Evolutionary conservation across 1,140 invertebrate genomes (phyloP).

Genomic region (Calycopis cecrops): DNA sequence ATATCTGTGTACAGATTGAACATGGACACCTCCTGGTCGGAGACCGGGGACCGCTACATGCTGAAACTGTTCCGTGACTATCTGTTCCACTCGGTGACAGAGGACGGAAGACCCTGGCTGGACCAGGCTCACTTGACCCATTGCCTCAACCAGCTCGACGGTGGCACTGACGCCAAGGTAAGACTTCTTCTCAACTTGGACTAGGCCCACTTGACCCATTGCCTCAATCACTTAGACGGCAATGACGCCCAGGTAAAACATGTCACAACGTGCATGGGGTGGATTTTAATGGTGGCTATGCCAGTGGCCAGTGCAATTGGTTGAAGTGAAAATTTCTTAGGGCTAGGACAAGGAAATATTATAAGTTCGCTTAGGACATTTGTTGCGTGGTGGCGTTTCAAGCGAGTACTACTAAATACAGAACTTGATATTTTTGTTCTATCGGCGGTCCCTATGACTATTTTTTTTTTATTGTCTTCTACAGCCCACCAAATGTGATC

Average conservation of each 20-base stretch:
- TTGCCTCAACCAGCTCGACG: conserved; percentile 95
- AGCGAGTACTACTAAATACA: too few species aligned
- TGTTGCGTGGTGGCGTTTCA: too few species aligned
- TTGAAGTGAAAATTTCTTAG: too few species aligned
- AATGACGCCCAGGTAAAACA: conserved; percentile 86
- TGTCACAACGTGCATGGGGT: too few species aligned
- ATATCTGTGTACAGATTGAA: conserved; percentile 80
- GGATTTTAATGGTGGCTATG: too few species aligned
- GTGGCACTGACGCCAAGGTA: conserved; percentile 91
- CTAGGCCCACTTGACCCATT: conserved; percentile 94
- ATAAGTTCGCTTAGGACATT: too few species aligned
- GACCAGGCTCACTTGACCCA: conserved; percentile 96
- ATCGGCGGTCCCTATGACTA: too few species aligned
- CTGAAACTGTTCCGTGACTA: conserved; percentile 98
- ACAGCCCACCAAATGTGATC: too few species aligned
- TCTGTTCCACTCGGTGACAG: conserved; percentile 94
- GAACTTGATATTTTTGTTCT: too few species aligned
- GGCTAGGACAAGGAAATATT: too few species aligned
- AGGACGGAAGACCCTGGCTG: conserved; percentile 95
- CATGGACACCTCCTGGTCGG: conserved; percentile 95
- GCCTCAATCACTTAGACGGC: conserved; percentile 94
- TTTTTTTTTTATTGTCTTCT: too few species aligned
- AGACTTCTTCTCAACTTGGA: conserved; percentile 79
- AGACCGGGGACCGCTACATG: conserved; percentile 98
- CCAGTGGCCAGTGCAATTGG: too few species aligned